Percentiles rank a stretch among this genome's conserved stretches.
phyloP scores from a whole-genome alignment of 2,888 invertebrate species.

The Drosophila kambysellisi region DNA sequence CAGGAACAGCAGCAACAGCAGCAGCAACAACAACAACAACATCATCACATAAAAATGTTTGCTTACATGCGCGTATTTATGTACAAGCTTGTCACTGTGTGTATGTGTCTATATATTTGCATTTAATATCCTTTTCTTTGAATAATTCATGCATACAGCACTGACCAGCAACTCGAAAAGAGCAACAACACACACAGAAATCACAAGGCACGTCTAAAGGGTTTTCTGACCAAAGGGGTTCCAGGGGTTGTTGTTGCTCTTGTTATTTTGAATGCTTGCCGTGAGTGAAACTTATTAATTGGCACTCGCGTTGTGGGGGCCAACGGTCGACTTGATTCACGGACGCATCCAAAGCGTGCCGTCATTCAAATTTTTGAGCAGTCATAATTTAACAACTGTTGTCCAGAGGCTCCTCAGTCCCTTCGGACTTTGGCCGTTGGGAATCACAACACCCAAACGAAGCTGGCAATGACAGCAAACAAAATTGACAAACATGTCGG shows the following conservation, averaged over 20 bases:
- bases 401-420: slow-evolving; percentile 36
- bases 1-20: slow-evolving; percentile 31
- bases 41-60: slow-evolving; percentile 40
- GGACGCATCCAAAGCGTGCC: slow-evolving; percentile 48
- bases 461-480: slow-evolving; percentile 49
- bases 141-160: slow-evolving; percentile 70
- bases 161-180: slow-evolving; percentile 63
- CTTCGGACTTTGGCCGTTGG: slow-evolving; percentile 68
- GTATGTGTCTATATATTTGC: slow-evolving; percentile 46
- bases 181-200: slow-evolving; percentile 44
- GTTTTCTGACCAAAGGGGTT: slow-evolving; percentile 42
- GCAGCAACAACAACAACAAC: slow-evolving; percentile 25
- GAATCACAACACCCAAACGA: slow-evolving; percentile 55
- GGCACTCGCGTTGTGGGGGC: slow-evolving; percentile 72
- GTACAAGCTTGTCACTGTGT: neutral
- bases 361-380: slow-evolving; percentile 74
- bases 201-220: slow-evolving; percentile 48
- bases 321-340: slow-evolving; percentile 30
- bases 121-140: slow-evolving; percentile 80
- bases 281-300: slow-evolving; percentile 78
- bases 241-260: neutral
- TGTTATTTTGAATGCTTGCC: slow-evolving; percentile 60
- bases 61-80: slow-evolving; percentile 3
- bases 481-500: slow-evolving; percentile 28
- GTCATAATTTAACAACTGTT: slow-evolving; percentile 75